Evolutionary conservation across 92 coral and sea anemone genomes (phyloP), one percentile per base, ranked within the genome.

Genomic region (Micromussa lordhowensis): DNA sequence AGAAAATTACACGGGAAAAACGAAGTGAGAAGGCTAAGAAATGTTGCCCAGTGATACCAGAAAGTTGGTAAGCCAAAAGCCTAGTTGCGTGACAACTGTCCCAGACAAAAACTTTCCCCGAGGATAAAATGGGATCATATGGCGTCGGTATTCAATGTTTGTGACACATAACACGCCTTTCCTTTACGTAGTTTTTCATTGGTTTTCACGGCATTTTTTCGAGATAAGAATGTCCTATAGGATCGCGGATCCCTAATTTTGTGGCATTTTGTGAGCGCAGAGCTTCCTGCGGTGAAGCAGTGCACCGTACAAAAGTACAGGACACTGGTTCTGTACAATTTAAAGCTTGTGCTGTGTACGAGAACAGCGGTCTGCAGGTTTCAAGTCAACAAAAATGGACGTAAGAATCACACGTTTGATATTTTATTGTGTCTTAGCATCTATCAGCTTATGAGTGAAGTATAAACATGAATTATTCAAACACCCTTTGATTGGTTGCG

Each of bases 391-490:
- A 93, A 82, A 17, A 30, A 93, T 93, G 95, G 93, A 93, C 51
- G 93, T 90, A 93, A 93, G 95, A 80, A 87, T 36, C 84, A 58
- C 80, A 68, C 71, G 28, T 66, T 84, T 59, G 59, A 58, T 63
- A 26, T 38, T 55, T 74, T 36, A 85, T 82, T 93, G 55, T 88
- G 96, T 40, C 88, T 93, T 24, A 31, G 35, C 77, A 87, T 87
- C 93, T 82, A 75, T 90, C 90, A 87, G 68, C 66, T 83, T 88
- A 87, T 87, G 90, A 84, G 73, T 87, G 88, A 78, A 69, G 79
- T 82, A 70, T 71, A 95, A 93, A 95, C 95, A 95, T 95, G 95
- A 95, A 95, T 95, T 87, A 95, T 95, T 88, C 98, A 95, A 85
- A 17, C 24, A 4, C 77, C 53, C 86, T 78, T 75, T 95, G 96